Evolutionary conservation across 2,113 vertebrate species (phyloP), one percentile per base, ranked within the genome.

Genomic region (Rhinogobius similis): DNA sequence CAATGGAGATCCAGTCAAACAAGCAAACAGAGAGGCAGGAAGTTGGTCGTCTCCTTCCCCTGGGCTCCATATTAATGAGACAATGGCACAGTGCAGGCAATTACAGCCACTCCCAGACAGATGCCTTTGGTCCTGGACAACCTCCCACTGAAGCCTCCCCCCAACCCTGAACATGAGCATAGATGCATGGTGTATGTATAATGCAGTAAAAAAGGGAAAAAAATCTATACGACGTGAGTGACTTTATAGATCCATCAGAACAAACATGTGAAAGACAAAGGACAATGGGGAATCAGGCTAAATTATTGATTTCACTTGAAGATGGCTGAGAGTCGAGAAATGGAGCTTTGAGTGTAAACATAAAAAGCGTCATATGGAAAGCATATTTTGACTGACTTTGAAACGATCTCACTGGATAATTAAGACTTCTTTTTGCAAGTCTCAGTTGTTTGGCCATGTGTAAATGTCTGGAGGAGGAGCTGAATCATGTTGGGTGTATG

Each of bases 41-140:
- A 87, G 87, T 82, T 85, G 84, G 79, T 82, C 73, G 82, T 89
- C 88, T 92, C 88, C 86, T 91, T 91, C 90, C 91, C 90, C 83
- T 88, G 90, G 90, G 91, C 86, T 87, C 85, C 87, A 90, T 91
- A 92, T 89, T 93, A 93, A 93, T 91, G 88, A 92, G 91, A 86
- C 74, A 78, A 73, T 8, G 76, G 79, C 87, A 90, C 85, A 84
- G 81, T 83, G 83, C 79, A 88, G 88, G 87, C 92, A 93, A 93
- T 93, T 93, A 93, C 82, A 91, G 86, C 87, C 89, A 90, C 86
- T 89, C 82, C 77, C 83, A 90, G 84, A 90, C 88, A 87, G 82
- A 93, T 87, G 89, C 90, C 88, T 91, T 88, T 83, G 68, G 88
- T 91, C 78, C 69, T 83, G 83, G 82, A 84, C 80, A 88, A 87